Percentiles rank a stretch among this genome's conserved stretches.
These are phyloP conservation scores for Notothenia coriiceps DNA, from an alignment of 2,113 vertebrate genomes.

Conservation along the genomic window DNA sequence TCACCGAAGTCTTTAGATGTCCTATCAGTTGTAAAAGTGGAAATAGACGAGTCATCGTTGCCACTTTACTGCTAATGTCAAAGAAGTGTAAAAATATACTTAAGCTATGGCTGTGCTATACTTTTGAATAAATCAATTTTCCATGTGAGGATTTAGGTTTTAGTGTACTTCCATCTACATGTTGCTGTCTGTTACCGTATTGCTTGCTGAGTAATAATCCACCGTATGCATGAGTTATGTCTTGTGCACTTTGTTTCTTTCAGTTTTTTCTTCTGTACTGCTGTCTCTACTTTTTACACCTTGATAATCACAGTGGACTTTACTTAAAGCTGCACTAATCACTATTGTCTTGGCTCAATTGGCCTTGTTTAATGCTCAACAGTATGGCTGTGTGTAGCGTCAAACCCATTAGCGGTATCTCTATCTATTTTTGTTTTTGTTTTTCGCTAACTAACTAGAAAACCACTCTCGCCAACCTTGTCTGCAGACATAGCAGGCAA, in stretches of 20 bases:
- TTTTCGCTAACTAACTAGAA: not conserved
- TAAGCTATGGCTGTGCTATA: not conserved
- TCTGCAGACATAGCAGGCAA: not conserved
- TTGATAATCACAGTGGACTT: constrained; percentile 13
- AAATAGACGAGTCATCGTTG: no score
- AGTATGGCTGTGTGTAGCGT: no score
- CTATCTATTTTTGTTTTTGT: no score
- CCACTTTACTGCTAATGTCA: not conserved
- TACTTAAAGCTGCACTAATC: constrained; percentile 37
- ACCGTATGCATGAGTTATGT: constrained; percentile 16
- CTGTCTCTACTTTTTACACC: not conserved
- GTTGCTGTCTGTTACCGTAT: constrained; percentile 14
- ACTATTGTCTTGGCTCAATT: not conserved
- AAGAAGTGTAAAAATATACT: no score
- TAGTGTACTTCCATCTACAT: not conserved
- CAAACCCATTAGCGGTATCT: no score
- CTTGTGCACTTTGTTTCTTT: not conserved
- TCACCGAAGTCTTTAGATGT: not conserved
- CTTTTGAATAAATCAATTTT: not conserved
- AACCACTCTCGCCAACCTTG: not conserved
- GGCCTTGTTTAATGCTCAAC: not conserved
- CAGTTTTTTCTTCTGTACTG: constrained; percentile 2
- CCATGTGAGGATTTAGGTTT: constrained; percentile 12
- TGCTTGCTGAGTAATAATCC: not conserved
- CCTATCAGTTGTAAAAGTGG: not conserved